Evolutionary conservation across 1,140 invertebrate genomes (phyloP).

Genomic region (Hyles euphorbiae): DNA sequence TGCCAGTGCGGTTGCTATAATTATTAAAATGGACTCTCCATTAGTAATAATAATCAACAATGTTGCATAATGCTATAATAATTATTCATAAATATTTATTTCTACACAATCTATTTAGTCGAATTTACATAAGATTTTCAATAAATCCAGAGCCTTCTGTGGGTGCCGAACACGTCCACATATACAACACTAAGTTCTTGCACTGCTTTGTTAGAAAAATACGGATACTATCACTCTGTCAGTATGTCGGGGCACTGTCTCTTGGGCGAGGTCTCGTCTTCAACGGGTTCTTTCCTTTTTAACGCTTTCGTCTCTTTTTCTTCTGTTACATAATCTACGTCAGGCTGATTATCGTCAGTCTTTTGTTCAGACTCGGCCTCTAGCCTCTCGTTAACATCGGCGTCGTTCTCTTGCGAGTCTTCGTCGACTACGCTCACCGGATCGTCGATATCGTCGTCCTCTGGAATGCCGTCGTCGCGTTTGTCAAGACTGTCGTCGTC

Average conservation of each 20-base stretch:
- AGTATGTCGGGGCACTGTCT: constrained; percentile 58
- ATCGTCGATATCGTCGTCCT: constrained; percentile 23
- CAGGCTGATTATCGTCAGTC: constrained; percentile 40
- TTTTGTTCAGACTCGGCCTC: constrained; percentile 31
- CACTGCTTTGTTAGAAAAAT: constrained; percentile 17
- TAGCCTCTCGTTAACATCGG: constrained; percentile 28
- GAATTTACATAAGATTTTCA: constrained; percentile 40
- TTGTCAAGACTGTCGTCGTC: constrained; percentile 38
- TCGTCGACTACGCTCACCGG: constrained; percentile 22
- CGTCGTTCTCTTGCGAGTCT: constrained; percentile 16
- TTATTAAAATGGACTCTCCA: constrained; percentile 27
- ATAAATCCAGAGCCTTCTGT: constrained; percentile 39
- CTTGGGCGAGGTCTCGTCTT: constrained; percentile 53
- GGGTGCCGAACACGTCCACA: constrained; percentile 32
- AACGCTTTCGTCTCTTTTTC: constrained; percentile 45
- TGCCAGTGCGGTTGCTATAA: constrained; percentile 21
- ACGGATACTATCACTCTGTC: constrained; percentile 35
- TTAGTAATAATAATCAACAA: constrained; percentile 38
- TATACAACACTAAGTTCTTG: constrained; percentile 39
- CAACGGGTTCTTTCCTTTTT: constrained; percentile 60
- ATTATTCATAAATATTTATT: constrained; percentile 61
- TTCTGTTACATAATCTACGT: constrained; percentile 28
- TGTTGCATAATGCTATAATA: constrained; percentile 39
- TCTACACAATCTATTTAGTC: constrained; percentile 39
- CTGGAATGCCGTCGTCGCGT: constrained; percentile 24